Conservation (phyloP, 2,797 vertebrate species). For the Cephalopachus bancanus region DNA sequence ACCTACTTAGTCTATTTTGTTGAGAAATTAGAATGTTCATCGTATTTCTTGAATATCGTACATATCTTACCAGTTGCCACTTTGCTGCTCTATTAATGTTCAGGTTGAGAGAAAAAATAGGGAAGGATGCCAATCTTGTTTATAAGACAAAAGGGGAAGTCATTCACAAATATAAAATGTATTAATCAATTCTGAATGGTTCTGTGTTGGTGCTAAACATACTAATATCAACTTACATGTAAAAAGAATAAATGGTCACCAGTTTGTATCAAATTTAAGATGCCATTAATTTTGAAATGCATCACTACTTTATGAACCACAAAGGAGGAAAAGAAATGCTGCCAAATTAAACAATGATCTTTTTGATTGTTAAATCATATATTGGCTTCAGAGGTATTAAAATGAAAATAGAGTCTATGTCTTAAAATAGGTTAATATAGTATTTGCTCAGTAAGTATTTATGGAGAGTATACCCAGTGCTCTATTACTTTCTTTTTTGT, state of each 20-base stretch:
- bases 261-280: constrained; percentile 1
- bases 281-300: background rate
- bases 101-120: constrained; percentile 38
- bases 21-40: constrained; percentile 22
- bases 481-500: background rate
- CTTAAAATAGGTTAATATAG: background rate
- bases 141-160: constrained; percentile 29
- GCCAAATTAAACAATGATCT: background rate
- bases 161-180: constrained; percentile 2
- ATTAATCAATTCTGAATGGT: constrained; percentile 46
- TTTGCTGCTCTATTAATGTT: background rate
- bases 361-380: background rate
- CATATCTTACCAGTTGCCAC: background rate
- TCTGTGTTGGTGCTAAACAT: background rate
- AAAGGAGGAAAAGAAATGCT: background rate
- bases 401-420: background rate
- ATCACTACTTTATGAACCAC: background rate
- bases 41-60: constrained; percentile 23
- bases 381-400: constrained; percentile 13
- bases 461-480: background rate
- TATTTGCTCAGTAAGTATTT: constrained; percentile 26
- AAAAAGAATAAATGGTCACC: background rate
- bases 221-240: background rate
- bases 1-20: background rate
- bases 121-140: background rate